Conservation (phyloP, 2,797 vertebrate species). For the Acropternis orthonyx region DNA sequence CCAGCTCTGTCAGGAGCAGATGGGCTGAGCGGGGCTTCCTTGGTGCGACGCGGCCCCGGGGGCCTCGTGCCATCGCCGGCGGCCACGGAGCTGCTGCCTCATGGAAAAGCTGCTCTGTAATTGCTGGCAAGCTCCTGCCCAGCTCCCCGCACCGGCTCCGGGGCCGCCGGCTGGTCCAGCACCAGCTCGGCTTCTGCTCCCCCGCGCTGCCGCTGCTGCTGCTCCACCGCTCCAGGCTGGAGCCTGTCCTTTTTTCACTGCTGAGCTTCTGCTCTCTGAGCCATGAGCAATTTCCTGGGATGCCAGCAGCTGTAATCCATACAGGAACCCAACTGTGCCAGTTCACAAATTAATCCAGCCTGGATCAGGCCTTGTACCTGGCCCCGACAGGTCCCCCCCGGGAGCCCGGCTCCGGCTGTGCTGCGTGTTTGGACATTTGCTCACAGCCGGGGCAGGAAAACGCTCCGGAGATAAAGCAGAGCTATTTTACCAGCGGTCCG, state of each 20-base stretch:
- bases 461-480: fast-evolving
- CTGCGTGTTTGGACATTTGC: fast-evolving
- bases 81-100: neutral
- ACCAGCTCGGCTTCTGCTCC: neutral
- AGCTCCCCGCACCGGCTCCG: neutral
- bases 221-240: neutral
- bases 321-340: neutral
- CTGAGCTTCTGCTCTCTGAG: neutral
- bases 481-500: fast-evolving
- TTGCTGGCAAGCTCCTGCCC: neutral
- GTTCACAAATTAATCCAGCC: neutral
- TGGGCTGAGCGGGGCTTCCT: neutral
- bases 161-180: neutral
- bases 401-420: neutral
- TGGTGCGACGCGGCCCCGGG: neutral
- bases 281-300: neutral
- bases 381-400: neutral
- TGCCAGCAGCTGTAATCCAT: neutral
- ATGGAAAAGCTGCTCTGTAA: neutral
- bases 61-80: neutral
- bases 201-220: neutral
- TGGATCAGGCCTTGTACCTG: neutral
- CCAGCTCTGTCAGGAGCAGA: neutral
- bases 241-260: neutral
- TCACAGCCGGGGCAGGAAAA: neutral